Base-by-base conservation (phyloP, 2,113 vertebrate species). In the Coreoperca whiteheadi region DNA sequence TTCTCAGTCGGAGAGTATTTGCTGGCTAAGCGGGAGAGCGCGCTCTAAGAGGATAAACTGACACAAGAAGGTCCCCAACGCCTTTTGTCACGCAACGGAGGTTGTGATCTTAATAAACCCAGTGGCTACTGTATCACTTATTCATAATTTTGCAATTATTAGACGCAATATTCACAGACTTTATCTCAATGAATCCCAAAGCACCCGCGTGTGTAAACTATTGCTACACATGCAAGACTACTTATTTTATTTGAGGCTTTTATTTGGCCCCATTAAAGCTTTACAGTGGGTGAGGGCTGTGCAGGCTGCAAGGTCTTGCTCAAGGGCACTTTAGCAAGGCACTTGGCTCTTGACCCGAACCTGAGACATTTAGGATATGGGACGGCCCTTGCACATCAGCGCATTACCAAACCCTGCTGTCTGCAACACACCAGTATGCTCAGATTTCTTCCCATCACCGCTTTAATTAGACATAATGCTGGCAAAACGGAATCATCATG, bases 51-150 rank as follows among this genome's bases (percentile, higher is more conserved):
- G 92, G 94, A 95, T 95, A 91, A 94, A 91, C 76, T 48, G 81
- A 88, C 77, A 83, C 83, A 74, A 88, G 87, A 89, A 87, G 80
- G 91, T 93, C 81, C 85, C 83, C 76, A 79, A 77, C 82, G 79
- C 86, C 84, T 88, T 94, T 94, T 94, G 94, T 95, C 95, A 95
- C 95, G 94, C 95, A 94, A 94, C 79, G 28, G 64, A 81, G 82
- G 81, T 74, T 75, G 74, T 67, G 83, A 87, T 91, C 83, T 85
- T 66, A 78, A 92, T 84, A 81, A 87, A 87, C 20, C 73, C 85
- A 77, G 32, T 30, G 74, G 77, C 86, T 86, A 88, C 87, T 88
- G 84, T 66, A 84, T 50, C 16, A 25, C 18, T 15, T 25, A 37
- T 28, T 60, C 28, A 80, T 81, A 56, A 73, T 61, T n/a, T 28